phyloP scores from a whole-genome alignment of 2,797 vertebrate species.

The Lates japonicus region DNA sequence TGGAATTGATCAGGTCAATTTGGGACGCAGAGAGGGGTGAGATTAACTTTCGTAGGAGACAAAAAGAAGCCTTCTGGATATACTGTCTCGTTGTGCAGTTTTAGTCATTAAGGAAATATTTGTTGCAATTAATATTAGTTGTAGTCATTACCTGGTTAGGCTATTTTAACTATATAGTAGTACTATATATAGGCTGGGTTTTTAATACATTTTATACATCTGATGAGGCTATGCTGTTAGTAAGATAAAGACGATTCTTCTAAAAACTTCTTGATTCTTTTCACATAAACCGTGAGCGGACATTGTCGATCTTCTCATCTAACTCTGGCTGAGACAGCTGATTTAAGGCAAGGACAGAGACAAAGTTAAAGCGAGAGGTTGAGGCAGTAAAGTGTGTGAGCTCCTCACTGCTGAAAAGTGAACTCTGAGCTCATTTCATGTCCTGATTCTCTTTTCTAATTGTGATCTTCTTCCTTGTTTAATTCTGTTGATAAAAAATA shows the following conservation, averaged over 20 bases:
- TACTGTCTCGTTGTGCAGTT: not conserved
- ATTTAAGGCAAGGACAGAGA: constrained; percentile 10
- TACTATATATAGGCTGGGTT: not conserved
- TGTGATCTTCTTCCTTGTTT: too few species aligned
- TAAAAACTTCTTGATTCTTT: not conserved
- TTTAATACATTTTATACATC: not conserved
- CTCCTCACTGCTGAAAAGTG: not conserved
- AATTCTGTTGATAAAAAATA: constrained; percentile 12
- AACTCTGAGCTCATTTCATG: not conserved
- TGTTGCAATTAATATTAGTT: too few species aligned
- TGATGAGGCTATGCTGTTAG: not conserved
- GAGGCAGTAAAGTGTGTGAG: not conserved
- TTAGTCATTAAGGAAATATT: too few species aligned
- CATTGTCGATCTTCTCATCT: not conserved
- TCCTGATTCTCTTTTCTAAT: not conserved
- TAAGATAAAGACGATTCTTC: not conserved
- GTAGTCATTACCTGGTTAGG: too few species aligned
- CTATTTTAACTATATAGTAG: too few species aligned
- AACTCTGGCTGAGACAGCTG: not conserved
- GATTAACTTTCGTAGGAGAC: not conserved
- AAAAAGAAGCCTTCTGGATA: not conserved
- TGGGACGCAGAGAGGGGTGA: not conserved
- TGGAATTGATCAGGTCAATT: not conserved
- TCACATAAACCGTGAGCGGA: not conserved
- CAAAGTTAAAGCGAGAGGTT: too few species aligned